Evolutionary conservation across 2,888 invertebrate species (phyloP), one percentile per base, ranked within the genome.

Genomic region (Phaedon cochleariae): DNA sequence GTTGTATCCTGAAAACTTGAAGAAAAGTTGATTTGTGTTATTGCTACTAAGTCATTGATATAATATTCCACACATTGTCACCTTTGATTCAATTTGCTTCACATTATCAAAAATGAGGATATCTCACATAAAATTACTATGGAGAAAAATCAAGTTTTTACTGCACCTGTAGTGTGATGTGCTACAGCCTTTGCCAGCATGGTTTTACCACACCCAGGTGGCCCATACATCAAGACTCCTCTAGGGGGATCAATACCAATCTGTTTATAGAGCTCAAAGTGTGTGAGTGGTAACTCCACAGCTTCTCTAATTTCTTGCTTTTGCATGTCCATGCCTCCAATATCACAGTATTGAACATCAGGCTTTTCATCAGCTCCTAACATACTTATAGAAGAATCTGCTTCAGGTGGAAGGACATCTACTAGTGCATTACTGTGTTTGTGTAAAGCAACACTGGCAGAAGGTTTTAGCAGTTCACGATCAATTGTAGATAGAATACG

Each of bases 391-490:
- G 97, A 98, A 74, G 97, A 97, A 83, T 99, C 99, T 1, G 98
- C 98, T 85, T 99, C 99, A 0, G 99, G 98, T 4, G 99, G 99
- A 46, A 99, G 85, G 2, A 99, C 98, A 87, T 99, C 99, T 0
- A 99, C 99, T 64, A 99, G 86, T n/a, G 99, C 98, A 88, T 99
- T 99, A 79, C 98, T 98, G 85, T 99, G 98, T 83, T 99, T 99
- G 83, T 99, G 99, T 31, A 99, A 87, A 17, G 98, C 98, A 22
- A 99, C 99, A 72, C 97, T 98, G 12, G 98, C 97, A 0, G 98
- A 98, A 0, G 99, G 98, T 82, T 99, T 98, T 73, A 99, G 84
- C 65, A 99, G 85, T 83, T 99, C 99, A 12, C 98, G 87, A 83
- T 99, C 99, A 75, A 99, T 96, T 3, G 99, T 99, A 2, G 98